Conservation (phyloP, 2,888 invertebrate genomes). For the Nephrotoma flavescens region DNA sequence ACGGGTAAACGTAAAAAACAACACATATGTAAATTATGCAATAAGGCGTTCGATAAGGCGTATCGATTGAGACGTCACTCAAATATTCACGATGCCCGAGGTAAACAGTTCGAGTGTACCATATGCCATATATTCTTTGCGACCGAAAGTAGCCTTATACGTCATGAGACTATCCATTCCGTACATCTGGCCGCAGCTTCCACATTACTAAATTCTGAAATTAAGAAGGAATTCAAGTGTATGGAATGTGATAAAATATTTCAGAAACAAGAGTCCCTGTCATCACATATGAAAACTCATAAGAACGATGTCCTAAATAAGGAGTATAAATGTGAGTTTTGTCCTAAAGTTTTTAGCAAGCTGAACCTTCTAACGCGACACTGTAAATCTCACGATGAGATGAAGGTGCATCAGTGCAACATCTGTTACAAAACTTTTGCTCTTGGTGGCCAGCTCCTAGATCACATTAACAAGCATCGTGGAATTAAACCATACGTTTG, state of each 20-base stretch:
- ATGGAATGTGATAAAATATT: slow-evolving; percentile 38
- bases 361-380: slow-evolving; percentile 35
- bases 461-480: slow-evolving; percentile 36
- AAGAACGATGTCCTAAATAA: slow-evolving; percentile 18
- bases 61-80: slow-evolving; percentile 28
- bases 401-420: slow-evolving; percentile 37
- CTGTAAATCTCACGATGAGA: slow-evolving; percentile 36
- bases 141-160: slow-evolving; percentile 18
- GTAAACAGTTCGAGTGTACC: slow-evolving; percentile 20
- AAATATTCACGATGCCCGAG: slow-evolving; percentile 17
- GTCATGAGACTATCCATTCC: slow-evolving; percentile 21
- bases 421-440: slow-evolving; percentile 42
- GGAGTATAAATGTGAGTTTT: slow-evolving; percentile 32
- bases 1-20: slow-evolving; percentile 14
- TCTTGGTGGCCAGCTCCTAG: slow-evolving; percentile 38
- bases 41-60: slow-evolving; percentile 33
- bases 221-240: slow-evolving; percentile 27
- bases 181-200: slow-evolving; percentile 8
- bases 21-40: slow-evolving; percentile 31
- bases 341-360: slow-evolving; percentile 32
- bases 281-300: slow-evolving; percentile 30
- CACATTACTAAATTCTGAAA: slow-evolving; percentile 5
- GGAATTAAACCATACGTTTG: slow-evolving; percentile 34
- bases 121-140: slow-evolving; percentile 18
- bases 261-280: slow-evolving; percentile 35